Conservation (phyloP, 2,888 invertebrate genomes). For the Dione vanillae region DNA sequence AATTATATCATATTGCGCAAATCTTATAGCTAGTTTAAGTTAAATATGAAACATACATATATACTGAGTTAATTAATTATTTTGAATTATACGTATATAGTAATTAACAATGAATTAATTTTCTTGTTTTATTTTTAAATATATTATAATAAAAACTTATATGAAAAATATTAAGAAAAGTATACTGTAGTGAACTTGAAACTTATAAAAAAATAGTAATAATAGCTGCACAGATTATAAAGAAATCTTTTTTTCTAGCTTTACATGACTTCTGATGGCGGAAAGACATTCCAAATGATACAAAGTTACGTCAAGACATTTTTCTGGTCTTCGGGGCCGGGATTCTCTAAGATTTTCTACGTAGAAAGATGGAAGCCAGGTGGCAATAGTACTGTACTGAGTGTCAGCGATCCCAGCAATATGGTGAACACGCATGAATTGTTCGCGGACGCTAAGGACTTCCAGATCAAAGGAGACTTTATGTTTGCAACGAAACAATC, state of each 20-base stretch:
- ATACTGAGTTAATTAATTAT: too few species aligned
- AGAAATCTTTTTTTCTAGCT: conserved; percentile 80
- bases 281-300: conserved; percentile 87
- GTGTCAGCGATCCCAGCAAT: conserved; percentile 82
- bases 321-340: conserved; percentile 87
- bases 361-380: conserved; percentile 88
- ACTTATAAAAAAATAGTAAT: background rate
- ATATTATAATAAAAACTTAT: too few species aligned
- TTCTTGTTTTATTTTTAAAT: background rate
- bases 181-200: too few species aligned
- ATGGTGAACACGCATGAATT: conserved; percentile 81
- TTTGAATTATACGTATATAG: too few species aligned
- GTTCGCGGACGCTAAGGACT: conserved; percentile 90
- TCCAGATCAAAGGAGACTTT: conserved; percentile 92
- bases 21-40: too few species aligned
- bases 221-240: background rate
- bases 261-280: conserved; percentile 90
- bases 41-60: background rate
- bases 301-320: conserved; percentile 91
- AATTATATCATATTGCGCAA: background rate
- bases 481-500: conserved; percentile 91
- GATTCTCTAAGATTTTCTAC: conserved; percentile 82
- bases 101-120: too few species aligned
- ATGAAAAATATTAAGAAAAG: too few species aligned
- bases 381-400: conserved; percentile 88